phyloP scores from a whole-genome alignment of 2,113 vertebrate species.

The Dasyprocta punctata region DNA sequence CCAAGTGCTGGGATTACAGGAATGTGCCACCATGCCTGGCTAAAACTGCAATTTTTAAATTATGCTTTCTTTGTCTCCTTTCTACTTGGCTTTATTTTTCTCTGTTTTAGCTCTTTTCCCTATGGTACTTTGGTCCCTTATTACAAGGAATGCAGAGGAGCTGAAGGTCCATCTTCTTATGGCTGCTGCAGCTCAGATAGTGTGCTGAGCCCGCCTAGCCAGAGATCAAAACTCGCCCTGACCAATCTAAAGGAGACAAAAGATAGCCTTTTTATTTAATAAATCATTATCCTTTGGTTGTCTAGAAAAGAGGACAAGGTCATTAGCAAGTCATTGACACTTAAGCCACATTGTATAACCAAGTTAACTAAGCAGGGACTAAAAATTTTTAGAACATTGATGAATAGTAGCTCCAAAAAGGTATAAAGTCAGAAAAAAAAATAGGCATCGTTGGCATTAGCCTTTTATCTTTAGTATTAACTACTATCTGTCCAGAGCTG shows the following conservation, averaged over 20 bases:
- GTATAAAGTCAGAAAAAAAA: not conserved
- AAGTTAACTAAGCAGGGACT: not conserved
- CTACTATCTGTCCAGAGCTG: not conserved
- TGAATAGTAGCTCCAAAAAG: not conserved
- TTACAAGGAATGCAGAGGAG: not conserved
- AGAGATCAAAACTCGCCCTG: not conserved
- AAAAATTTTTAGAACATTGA: not conserved
- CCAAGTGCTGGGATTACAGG: not conserved
- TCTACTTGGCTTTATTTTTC: not conserved
- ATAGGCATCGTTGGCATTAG: not conserved
- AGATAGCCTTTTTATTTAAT: not conserved
- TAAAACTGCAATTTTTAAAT: not conserved
- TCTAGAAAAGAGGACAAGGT: not conserved
- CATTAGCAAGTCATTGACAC: not conserved
- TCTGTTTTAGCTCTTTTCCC: not conserved
- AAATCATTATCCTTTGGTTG: not conserved
- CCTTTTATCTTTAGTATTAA: not conserved
- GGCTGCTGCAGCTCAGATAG: not conserved
- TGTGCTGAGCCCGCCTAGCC: not conserved
- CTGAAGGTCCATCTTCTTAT: not conserved
- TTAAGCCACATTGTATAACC: not conserved
- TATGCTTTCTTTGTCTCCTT: not conserved
- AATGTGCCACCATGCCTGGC: not conserved
- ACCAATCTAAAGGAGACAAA: not conserved
- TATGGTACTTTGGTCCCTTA: not conserved